Evolutionary conservation across 2,113 vertebrate species (phyloP).

Genomic region (Platysternon megacephalum): DNA sequence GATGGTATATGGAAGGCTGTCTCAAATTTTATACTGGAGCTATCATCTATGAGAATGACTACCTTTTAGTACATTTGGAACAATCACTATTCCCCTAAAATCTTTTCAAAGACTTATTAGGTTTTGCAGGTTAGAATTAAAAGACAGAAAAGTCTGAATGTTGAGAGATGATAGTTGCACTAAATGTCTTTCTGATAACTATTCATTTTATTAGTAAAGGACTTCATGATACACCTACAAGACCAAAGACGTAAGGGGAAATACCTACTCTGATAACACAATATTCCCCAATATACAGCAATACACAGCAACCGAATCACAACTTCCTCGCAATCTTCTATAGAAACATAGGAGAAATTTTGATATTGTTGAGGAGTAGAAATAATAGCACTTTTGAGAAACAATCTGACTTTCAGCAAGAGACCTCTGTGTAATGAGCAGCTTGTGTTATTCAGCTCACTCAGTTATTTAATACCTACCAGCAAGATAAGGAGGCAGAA

Average conservation of each 20-base stretch:
- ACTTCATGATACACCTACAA: rapidly evolving
- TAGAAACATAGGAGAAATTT: constrained; percentile 20
- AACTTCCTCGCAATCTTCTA: background rate
- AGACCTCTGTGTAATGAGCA: constrained; percentile 36
- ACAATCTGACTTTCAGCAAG: background rate
- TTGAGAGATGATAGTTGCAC: background rate
- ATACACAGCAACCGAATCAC: background rate
- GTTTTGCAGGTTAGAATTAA: background rate
- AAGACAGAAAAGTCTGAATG: background rate
- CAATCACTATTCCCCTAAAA: background rate
- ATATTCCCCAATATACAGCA: constrained; percentile 1
- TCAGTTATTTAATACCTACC: constrained; percentile 35
- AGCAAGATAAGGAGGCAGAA: background rate
- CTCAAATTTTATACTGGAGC: background rate
- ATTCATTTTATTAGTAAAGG: background rate
- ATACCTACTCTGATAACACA: background rate
- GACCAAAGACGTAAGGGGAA: background rate
- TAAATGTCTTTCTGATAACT: background rate
- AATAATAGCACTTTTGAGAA: constrained; percentile 17
- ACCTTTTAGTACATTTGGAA: background rate
- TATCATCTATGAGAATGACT: background rate
- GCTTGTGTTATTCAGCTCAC: constrained; percentile 37
- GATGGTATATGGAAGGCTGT: background rate
- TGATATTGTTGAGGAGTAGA: background rate
- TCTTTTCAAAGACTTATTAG: background rate